A percentile compares a stretch with the other conserved stretches of the same genome.
phyloP scores from a whole-genome alignment of 1,140 invertebrate genomes.

The Arion vulgaris region DNA sequence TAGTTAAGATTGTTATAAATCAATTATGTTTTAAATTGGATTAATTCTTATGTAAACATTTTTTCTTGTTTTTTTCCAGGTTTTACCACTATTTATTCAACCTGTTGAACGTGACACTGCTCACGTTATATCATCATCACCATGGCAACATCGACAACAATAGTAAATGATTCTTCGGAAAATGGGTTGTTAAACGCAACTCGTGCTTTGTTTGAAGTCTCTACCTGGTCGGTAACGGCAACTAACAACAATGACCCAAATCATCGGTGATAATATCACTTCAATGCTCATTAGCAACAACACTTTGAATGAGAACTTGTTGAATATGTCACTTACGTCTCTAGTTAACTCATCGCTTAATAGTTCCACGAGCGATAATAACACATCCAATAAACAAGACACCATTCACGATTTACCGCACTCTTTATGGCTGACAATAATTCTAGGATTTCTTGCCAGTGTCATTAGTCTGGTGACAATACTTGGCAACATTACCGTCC shows the following conservation, averaged over 20 bases:
- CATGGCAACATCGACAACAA: background rate
- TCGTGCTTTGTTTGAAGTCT: background rate
- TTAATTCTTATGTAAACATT: background rate
- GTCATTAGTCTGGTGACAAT: constrained; percentile 64
- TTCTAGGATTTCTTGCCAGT: constrained; percentile 91
- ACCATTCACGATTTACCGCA: constrained; percentile 79
- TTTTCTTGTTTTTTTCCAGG: background rate
- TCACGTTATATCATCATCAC: background rate
- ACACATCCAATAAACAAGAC: background rate
- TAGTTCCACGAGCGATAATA: background rate
- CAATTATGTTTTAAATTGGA: background rate
- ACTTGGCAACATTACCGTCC: constrained; percentile 94
- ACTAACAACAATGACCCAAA: background rate
- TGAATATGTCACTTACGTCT: background rate
- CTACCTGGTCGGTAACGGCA: background rate
- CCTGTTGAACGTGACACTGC: background rate
- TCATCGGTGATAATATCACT: constrained; percentile 13
- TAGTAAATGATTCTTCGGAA: background rate
- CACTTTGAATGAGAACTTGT: background rate
- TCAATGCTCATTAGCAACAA: constrained; percentile 11
- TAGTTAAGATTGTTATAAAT: background rate
- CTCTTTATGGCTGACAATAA: constrained; percentile 89
- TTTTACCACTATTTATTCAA: background rate
- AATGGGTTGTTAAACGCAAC: background rate
- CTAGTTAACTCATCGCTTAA: background rate